Conservation (phyloP, 2,113 vertebrate genomes). For the Scomber scombrus region DNA sequence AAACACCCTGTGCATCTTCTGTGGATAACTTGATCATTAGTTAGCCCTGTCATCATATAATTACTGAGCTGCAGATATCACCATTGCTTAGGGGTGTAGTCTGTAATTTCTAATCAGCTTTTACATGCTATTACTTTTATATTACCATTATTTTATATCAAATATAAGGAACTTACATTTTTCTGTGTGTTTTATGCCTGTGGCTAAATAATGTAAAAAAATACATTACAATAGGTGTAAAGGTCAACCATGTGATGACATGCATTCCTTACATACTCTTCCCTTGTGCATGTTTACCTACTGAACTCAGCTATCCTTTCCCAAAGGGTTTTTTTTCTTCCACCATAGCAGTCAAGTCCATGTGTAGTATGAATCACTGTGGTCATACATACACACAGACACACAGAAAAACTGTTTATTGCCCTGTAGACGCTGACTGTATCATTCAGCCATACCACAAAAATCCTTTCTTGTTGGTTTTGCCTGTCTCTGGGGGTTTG, state of each 20-base stretch:
- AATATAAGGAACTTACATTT: neutral
- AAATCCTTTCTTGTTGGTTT: conserved; percentile 29
- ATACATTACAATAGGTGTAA: conserved; percentile 4
- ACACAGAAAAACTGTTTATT: conserved; percentile 9
- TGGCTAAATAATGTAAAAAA: neutral
- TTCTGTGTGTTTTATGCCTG: neutral
- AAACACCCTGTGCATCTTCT: neutral
- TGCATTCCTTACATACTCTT: conserved; percentile 63
- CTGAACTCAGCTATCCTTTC: conserved; percentile 41
- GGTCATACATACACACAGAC: conserved; percentile 43
- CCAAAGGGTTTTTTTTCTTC: conserved; percentile 40
- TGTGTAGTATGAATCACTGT: conserved; percentile 67
- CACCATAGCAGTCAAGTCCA: conserved; percentile 31
- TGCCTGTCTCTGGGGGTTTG: conserved; percentile 39
- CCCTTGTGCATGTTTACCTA: conserved; percentile 62
- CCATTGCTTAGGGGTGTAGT: neutral
- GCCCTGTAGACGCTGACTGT: conserved; percentile 46
- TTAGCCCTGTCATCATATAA: no score
- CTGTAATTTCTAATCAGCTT: neutral
- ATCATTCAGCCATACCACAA: conserved; percentile 39
- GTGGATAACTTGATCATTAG: no score
- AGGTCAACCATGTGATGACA: conserved; percentile 47
- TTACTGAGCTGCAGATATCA: neutral
- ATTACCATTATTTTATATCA: no score
- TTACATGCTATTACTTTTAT: neutral